Base-by-base conservation (phyloP, 2,888 invertebrate species). In the Rutpela maculata region DNA sequence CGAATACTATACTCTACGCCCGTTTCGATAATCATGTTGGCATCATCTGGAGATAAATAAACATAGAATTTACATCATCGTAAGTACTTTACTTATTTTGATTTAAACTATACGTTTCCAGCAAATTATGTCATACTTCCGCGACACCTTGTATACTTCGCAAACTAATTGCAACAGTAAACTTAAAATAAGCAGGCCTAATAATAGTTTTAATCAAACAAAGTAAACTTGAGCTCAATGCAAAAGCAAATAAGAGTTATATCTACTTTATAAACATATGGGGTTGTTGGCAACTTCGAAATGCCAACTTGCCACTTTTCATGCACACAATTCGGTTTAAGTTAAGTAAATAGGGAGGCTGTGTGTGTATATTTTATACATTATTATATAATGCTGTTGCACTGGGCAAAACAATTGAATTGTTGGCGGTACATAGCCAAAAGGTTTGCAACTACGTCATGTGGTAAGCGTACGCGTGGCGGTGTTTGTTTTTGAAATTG, bases 401-500 rank as follows among this genome's bases (percentile, higher is more conserved):
- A 76, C 66, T 76, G 68, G 62, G 68, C 74, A 68, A 73, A 76
- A 82, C 79, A 82, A 81, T 82, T 79, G 81, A 79, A 81, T 78
- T 72, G 74, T 80, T 76, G 55, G 75, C 60, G 57, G 83, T 77
- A 83, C 80, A 82, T 72, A 83, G 83, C 82, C 79, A 57, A 69
- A 76, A 80, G 81, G 80, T 71, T 60, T 69, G 70, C 55, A 43
- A 76, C 75, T 19, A 65, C 71, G 74, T 78, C 78, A 78, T 79
- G 76, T 78, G 78, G 74, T 62, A 70, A 63, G 71, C 67, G 57
- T 56, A 35, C 72, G 74, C 63, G 67, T 67, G 73, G 74, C 80
- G 69, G 66, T 85, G 84, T 84, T 85, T 84, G 79, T 82, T 81
- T 84, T 84, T 81, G 81, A 84, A 84, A 85, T 85, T 85, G 82